phyloP scores from a whole-genome alignment of 64 coral and sea anemone genomes.

The Cladopsammia gracilis region DNA sequence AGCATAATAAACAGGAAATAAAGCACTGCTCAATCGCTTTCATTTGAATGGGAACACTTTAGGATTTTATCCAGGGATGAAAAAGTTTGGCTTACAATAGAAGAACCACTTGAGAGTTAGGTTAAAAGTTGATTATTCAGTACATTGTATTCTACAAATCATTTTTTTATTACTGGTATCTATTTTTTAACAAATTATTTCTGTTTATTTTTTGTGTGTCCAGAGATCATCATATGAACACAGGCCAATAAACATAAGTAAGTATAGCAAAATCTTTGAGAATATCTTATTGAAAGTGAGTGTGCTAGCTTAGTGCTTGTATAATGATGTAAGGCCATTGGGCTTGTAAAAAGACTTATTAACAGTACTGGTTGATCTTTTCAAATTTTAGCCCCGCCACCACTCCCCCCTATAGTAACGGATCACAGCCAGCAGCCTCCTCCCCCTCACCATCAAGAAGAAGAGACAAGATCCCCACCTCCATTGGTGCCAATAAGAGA shows the following conservation, averaged over 20 bases:
- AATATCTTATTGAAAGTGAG: neutral
- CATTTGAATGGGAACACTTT: too few species aligned
- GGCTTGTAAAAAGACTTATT: too few species aligned
- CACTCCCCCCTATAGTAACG: slow-evolving; percentile 59
- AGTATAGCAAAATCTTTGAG: neutral
- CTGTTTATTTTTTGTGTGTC: neutral
- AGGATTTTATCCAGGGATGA: too few species aligned
- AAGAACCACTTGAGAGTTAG: too few species aligned
- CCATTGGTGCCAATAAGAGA: slow-evolving; percentile 32
- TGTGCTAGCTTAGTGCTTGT: too few species aligned
- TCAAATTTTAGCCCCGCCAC: slow-evolving; percentile 42
- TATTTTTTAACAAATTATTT: neutral
- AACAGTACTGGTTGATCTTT: neutral
- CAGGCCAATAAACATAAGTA: slow-evolving; percentile 49
- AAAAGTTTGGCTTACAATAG: too few species aligned
- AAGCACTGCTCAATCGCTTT: too few species aligned
- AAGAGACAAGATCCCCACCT: slow-evolving; percentile 35
- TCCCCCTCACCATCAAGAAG: slow-evolving; percentile 12
- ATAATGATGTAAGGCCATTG: too few species aligned
- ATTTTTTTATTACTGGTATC: too few species aligned
- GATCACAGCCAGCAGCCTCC: neutral
- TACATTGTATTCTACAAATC: too few species aligned
- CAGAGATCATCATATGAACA: slow-evolving; percentile 14
- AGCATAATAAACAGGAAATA: too few species aligned
- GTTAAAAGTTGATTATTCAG: too few species aligned